phyloP scores from a whole-genome alignment of 1,140 invertebrate species.

The Rhagoletis pomonella region DNA sequence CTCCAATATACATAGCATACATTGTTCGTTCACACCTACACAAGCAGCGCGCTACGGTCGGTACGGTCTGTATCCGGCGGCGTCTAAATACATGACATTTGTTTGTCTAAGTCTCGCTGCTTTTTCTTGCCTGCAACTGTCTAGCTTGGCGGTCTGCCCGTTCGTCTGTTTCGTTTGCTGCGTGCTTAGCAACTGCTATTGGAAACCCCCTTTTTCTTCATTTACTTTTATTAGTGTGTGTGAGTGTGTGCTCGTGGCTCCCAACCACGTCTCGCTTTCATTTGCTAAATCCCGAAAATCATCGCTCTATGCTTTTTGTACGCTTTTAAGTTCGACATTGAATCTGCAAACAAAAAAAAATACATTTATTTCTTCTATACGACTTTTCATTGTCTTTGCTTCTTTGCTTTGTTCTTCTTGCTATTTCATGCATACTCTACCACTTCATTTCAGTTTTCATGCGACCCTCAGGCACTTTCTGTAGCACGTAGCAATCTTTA shows the following conservation, averaged over 20 bases:
- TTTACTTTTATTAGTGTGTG: neutral
- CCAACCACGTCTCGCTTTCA: too few species aligned
- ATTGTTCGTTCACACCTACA: conserved; percentile 15
- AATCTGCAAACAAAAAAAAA: neutral
- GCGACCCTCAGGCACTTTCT: neutral
- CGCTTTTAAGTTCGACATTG: conserved; percentile 32
- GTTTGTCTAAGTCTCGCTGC: conserved; percentile 3
- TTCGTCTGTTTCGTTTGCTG: neutral
- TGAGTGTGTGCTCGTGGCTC: neutral
- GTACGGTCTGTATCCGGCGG: neutral
- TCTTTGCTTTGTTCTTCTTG: conserved; percentile 17
- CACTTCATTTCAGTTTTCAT: conserved; percentile 2
- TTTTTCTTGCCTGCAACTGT: conserved; percentile 12
- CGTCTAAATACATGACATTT: neutral
- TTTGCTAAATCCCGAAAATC: too few species aligned
- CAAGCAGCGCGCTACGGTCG: neutral
- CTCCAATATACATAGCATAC: too few species aligned
- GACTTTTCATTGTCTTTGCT: too few species aligned
- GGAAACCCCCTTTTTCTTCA: neutral
- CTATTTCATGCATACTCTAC: conserved; percentile 2
- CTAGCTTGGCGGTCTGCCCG: neutral
- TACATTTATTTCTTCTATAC: neutral
- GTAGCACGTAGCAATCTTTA: too few species aligned
- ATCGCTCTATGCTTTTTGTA: conserved; percentile 13
- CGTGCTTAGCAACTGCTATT: neutral